phyloP scores from a whole-genome alignment of 2,888 invertebrate species.

The Tuberolachnus salignus region DNA sequence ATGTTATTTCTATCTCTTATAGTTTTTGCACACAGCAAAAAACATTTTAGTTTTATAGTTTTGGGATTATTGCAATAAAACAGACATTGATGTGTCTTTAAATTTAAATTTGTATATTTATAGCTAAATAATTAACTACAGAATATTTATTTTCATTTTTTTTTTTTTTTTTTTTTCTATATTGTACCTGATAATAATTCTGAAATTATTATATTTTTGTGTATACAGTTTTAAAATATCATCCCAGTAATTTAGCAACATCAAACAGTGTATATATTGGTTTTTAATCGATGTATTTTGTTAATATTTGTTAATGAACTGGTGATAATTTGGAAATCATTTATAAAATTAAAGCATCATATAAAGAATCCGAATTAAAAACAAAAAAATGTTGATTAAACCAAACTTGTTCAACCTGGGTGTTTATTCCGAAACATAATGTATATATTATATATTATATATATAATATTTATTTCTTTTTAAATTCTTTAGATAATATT shows the following conservation, averaged over 20 bases:
- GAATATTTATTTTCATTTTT: slow-evolving; percentile 1
- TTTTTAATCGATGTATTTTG: slow-evolving; percentile 27
- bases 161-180: slow-evolving; percentile 26
- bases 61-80: slow-evolving; percentile 39
- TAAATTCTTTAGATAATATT: background rate
- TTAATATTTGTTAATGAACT: background rate
- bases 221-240: slow-evolving; percentile 24
- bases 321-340: slow-evolving; percentile 33
- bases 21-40: background rate
- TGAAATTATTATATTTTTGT: slow-evolving; percentile 40
- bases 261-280: background rate
- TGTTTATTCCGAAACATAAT: background rate
- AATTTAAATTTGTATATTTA: slow-evolving; percentile 13
- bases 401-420: background rate
- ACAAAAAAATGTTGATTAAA: background rate
- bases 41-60: slow-evolving; percentile 7
- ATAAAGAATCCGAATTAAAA: slow-evolving; percentile 32
- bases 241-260: background rate
- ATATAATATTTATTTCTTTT: slow-evolving; percentile 1
- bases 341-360: slow-evolving; percentile 21
- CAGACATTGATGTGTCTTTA: slow-evolving; percentile 35
- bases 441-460: slow-evolving; percentile 4
- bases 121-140: slow-evolving; percentile 21
- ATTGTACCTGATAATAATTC: slow-evolving; percentile 46
- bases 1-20: slow-evolving; percentile 25